Evolutionary conservation across 2,797 vertebrate genomes (phyloP).

Genomic region (Picus viridis): DNA sequence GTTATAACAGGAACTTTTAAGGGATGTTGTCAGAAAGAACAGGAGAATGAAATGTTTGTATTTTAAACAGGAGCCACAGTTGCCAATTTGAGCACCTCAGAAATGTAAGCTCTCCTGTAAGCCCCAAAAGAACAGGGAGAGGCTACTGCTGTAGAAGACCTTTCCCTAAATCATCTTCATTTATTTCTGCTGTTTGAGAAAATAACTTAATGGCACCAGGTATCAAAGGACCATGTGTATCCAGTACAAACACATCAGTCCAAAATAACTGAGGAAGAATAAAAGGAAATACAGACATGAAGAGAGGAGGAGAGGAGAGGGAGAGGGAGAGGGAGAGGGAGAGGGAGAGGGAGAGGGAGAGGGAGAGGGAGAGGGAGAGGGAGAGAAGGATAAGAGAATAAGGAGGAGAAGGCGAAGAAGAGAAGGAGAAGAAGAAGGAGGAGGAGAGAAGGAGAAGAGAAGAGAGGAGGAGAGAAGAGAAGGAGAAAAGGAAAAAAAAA

Average conservation of each 20-base stretch:
- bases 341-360: too few relatives aligned
- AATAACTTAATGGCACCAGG: neutral
- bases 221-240: neutral
- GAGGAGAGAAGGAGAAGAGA: too few relatives aligned
- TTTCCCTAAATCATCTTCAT: neutral
- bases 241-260: neutral
- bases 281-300: neutral
- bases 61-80: neutral
- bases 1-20: neutral
- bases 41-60: neutral
- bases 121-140: neutral
- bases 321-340: too few relatives aligned
- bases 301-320: neutral
- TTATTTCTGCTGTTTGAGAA: conserved; percentile 16
- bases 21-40: neutral
- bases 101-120: neutral
- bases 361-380: too few relatives aligned
- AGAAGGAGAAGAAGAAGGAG: too few relatives aligned
- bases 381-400: too few relatives aligned
- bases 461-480: too few relatives aligned
- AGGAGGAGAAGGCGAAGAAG: too few relatives aligned
- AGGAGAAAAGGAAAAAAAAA: neutral
- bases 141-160: neutral
- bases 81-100: neutral
- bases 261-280: neutral